Conservation (phyloP, 2,113 vertebrate genomes). For the Gracilinanus agilis region DNA sequence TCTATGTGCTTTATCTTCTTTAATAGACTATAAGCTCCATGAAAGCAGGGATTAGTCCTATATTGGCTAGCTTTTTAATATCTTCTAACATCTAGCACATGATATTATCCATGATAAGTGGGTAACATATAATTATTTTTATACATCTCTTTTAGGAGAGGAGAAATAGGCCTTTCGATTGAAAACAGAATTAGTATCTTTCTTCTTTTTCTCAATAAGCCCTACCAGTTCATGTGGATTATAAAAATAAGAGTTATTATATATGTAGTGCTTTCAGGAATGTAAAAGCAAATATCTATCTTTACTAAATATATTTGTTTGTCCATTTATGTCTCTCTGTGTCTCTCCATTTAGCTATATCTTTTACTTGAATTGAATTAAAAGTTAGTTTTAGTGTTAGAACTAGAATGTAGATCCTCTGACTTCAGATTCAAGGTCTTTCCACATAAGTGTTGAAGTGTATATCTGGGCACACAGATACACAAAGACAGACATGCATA, state of each 20-base stretch:
- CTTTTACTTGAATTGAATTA: background rate
- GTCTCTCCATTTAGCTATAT: too few species aligned
- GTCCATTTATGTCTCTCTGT: too few species aligned
- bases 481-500: background rate
- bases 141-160: background rate
- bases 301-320: too few species aligned
- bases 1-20: background rate
- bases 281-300: background rate
- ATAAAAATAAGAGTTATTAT: background rate
- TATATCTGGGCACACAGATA: too few species aligned
- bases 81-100: background rate
- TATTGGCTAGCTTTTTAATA: background rate
- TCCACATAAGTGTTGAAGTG: background rate
- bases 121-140: background rate
- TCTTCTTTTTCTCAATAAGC: background rate
- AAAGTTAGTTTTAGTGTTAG: background rate
- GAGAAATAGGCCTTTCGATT: background rate
- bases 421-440: background rate
- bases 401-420: background rate
- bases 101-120: background rate
- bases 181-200: background rate
- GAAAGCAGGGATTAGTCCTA: background rate
- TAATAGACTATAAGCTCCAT: background rate
- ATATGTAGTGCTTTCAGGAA: background rate
- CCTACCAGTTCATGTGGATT: background rate